These are phyloP conservation scores for Orchestia grillus DNA, from an alignment of 1,140 invertebrate species.

Conservation along the genomic window DNA sequence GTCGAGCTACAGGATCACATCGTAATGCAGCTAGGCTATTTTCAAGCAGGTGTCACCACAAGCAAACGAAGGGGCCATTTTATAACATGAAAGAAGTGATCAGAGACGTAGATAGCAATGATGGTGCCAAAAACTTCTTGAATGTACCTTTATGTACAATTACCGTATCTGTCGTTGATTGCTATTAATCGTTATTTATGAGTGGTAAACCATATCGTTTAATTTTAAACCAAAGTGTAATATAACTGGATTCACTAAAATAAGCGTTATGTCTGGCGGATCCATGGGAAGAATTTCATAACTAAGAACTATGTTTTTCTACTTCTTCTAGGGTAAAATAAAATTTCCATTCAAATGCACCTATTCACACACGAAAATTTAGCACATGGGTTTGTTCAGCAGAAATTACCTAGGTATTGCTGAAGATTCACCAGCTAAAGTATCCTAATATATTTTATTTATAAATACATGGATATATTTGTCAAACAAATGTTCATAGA, in stretches of 20 bases:
- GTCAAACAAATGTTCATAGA: background rate
- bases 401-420: background rate
- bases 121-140: background rate
- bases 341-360: constrained; percentile 38
- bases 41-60: background rate
- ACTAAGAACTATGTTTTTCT: background rate
- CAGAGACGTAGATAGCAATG: background rate
- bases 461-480: background rate
- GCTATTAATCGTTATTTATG: background rate
- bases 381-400: background rate
- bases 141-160: background rate
- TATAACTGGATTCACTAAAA: background rate
- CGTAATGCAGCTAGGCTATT: background rate
- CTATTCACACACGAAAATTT: background rate
- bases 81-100: background rate
- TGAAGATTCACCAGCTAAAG: background rate
- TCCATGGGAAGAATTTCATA: background rate
- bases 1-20: background rate
- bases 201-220: background rate
- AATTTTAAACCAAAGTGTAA: background rate
- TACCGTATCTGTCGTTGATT: background rate
- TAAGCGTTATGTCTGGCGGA: background rate
- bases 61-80: background rate
- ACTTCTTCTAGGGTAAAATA: background rate
- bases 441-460: background rate